phyloP scores from a whole-genome alignment of 2,113 vertebrate genomes.

The Corynorhinus townsendii region DNA sequence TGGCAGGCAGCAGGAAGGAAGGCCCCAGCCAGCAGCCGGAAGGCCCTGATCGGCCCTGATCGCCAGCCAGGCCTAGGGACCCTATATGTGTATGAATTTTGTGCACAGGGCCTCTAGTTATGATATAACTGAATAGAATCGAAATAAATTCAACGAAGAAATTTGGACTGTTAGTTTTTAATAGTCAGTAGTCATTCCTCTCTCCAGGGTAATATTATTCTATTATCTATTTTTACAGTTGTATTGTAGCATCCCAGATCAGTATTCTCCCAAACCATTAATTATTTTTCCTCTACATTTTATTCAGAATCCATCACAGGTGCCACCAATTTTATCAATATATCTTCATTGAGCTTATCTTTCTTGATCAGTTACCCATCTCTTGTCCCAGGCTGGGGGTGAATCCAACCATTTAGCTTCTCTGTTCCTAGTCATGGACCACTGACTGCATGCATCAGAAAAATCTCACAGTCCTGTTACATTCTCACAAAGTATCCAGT shows the following conservation, averaged over 20 bases:
- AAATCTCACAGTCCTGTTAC: not conserved
- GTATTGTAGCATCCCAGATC: not conserved
- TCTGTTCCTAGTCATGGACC: not conserved
- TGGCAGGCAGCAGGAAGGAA: too few relatives aligned
- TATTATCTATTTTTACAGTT: not conserved
- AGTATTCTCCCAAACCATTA: not conserved
- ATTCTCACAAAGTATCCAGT: not conserved
- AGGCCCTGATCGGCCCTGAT: too few relatives aligned
- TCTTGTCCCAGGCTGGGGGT: not conserved
- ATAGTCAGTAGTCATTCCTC: not conserved
- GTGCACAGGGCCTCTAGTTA: not conserved
- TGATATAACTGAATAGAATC: not conserved
- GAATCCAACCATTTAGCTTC: not conserved
- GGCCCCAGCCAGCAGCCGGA: too few relatives aligned
- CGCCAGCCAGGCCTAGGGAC: too few relatives aligned
- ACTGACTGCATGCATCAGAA: not conserved
- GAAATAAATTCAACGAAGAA: not conserved
- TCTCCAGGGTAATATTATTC: not conserved
- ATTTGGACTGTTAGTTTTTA: not conserved
- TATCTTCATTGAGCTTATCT: not conserved
- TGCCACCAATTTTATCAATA: not conserved
- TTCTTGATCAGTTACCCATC: not conserved
- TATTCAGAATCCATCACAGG: not conserved
- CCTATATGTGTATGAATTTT: too few relatives aligned
- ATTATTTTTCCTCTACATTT: not conserved